phyloP scores from a whole-genome alignment of 2,113 vertebrate genomes.

The Amazona vittata region DNA sequence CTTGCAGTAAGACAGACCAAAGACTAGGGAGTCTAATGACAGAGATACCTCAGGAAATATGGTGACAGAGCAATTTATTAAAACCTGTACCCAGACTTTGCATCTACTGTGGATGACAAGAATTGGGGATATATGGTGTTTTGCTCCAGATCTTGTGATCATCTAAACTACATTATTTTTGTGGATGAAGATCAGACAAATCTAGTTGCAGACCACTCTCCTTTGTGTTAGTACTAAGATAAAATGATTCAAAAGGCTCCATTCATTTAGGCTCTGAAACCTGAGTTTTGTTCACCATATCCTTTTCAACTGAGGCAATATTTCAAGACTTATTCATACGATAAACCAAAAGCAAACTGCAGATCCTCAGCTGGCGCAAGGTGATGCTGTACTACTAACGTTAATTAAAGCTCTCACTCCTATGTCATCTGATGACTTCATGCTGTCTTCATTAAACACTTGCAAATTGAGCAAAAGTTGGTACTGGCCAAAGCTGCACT shows the following conservation, averaged over 20 bases:
- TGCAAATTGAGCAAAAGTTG: not conserved
- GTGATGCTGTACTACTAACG: not conserved
- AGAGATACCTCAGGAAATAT: not conserved
- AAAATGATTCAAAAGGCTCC: not conserved
- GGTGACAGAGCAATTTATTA: not conserved
- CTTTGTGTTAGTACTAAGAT: not conserved
- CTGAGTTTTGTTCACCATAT: not conserved
- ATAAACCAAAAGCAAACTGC: not conserved
- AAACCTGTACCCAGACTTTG: not conserved
- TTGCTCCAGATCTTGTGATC: not conserved
- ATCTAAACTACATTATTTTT: not conserved
- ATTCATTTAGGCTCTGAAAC: not conserved
- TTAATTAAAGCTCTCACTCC: not conserved
- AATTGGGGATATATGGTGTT: accelerated
- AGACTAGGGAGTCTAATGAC: not conserved
- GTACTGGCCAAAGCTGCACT: not conserved
- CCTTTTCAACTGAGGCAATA: not conserved
- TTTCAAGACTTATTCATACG: not conserved
- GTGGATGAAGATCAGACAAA: not conserved
- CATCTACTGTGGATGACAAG: not conserved
- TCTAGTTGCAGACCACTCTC: not conserved
- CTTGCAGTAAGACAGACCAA: not conserved
- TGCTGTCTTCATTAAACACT: not conserved
- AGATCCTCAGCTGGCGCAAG: not conserved
- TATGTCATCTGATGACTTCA: not conserved